Evolutionary conservation across 2,797 vertebrate genomes (phyloP).

Genomic region (Galago senegalensis): DNA sequence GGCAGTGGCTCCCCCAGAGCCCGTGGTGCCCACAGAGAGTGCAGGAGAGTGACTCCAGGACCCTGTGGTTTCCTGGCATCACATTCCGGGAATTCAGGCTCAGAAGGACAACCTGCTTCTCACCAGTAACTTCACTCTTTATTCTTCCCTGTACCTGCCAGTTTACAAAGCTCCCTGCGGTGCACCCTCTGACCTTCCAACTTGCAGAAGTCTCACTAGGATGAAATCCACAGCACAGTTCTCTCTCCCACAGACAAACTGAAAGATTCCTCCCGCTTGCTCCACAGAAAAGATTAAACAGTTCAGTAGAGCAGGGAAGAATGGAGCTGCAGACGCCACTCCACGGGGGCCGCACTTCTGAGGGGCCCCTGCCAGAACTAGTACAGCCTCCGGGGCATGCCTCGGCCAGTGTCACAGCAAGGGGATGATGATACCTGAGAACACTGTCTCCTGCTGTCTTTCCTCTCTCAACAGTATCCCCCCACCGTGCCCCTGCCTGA

Average conservation of each 20-base stretch:
- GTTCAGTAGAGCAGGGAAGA: not conserved
- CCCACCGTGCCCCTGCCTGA: too few species aligned
- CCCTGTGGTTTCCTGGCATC: not conserved
- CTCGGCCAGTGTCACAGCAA: not conserved
- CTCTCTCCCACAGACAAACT: not conserved
- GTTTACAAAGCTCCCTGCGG: not conserved
- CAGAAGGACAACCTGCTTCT: not conserved
- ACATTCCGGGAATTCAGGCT: not conserved
- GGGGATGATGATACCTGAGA: not conserved
- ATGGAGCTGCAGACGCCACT: too few species aligned
- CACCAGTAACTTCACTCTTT: not conserved
- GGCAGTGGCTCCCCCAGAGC: too few species aligned
- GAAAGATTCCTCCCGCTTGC: not conserved
- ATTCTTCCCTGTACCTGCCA: not conserved
- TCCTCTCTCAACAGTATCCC: not conserved
- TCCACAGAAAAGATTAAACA: not conserved
- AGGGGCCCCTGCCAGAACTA: not conserved
- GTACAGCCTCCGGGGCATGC: not conserved
- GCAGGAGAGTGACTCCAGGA: not conserved
- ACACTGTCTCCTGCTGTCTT: too few species aligned
- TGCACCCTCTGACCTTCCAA: not conserved
- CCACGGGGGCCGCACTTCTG: rapidly evolving
- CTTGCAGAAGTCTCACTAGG: not conserved
- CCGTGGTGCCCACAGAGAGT: too few species aligned
- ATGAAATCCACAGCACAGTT: not conserved